These are phyloP conservation scores for Allophyes oxyacanthae DNA, from an alignment of 2,888 invertebrate species.

Conservation along the genomic window DNA sequence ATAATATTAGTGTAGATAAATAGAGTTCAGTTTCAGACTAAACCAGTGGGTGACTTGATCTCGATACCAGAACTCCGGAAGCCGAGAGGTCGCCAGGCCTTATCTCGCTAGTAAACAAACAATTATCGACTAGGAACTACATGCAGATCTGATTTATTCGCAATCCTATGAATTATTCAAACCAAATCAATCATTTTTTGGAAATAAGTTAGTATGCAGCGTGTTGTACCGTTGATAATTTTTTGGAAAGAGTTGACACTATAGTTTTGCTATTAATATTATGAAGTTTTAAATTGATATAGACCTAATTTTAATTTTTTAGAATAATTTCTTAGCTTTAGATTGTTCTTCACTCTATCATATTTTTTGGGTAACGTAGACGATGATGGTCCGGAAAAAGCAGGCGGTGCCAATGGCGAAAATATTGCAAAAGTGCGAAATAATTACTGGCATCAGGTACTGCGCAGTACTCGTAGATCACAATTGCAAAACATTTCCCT, in stretches of 20 bases:
- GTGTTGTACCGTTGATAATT: conserved; percentile 11
- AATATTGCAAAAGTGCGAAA: conserved; percentile 8
- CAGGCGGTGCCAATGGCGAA: too few species aligned
- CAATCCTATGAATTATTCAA: conserved; percentile 61
- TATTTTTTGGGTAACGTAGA: too few species aligned
- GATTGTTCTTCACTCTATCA: too few species aligned
- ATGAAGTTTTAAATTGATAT: too few species aligned
- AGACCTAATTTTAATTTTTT: too few species aligned
- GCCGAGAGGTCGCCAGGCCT: conserved; percentile 51
- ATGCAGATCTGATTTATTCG: conserved; percentile 52
- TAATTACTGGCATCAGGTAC: neutral
- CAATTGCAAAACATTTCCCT: conserved; percentile 5
- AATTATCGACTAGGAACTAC: conserved; percentile 61
- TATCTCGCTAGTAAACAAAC: conserved; percentile 55
- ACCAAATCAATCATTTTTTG: conserved; percentile 18
- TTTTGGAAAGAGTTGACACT: conserved; percentile 21
- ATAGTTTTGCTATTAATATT: neutral
- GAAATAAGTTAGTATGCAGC: too few species aligned
- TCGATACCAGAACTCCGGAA: conserved; percentile 58
- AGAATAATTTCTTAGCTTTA: too few species aligned
- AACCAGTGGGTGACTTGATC: conserved; percentile 31
- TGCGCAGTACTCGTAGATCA: neutral
- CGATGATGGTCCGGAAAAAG: too few species aligned
- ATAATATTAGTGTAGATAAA: conserved; percentile 26
- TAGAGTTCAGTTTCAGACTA: conserved; percentile 12